Evolutionary conservation across 2,113 vertebrate genomes (phyloP).

Genomic region (Vicugna pacos): DNA sequence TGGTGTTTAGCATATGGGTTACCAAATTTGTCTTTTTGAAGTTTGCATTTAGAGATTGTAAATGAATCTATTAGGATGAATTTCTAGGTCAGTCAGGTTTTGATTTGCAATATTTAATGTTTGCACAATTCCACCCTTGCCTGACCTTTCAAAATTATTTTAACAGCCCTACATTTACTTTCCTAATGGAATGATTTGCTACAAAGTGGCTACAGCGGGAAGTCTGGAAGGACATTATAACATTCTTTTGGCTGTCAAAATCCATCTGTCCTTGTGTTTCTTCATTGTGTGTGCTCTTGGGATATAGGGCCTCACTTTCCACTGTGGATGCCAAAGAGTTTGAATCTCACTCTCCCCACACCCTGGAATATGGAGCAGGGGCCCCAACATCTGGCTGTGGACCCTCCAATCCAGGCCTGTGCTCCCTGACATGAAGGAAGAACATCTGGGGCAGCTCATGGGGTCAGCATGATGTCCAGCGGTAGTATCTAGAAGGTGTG

Average conservation of each 20-base stretch:
- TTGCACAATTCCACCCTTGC: slow-evolving; percentile 68
- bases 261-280: neutral
- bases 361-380: neutral
- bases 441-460: neutral
- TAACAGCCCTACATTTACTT: slow-evolving; percentile 64
- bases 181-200: slow-evolving; percentile 65
- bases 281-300: neutral
- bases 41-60: slow-evolving; percentile 71
- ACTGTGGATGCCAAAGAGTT: neutral
- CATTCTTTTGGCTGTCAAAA: slow-evolving; percentile 24
- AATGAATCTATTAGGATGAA: slow-evolving; percentile 71
- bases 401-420: neutral
- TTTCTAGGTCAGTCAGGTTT: slow-evolving; percentile 75
- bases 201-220: neutral
- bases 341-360: neutral
- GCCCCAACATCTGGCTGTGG: neutral
- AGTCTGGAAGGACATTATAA: neutral
- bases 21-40: slow-evolving; percentile 75
- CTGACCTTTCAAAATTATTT: slow-evolving; percentile 76
- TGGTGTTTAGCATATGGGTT: slow-evolving; percentile 70
- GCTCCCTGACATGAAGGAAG: neutral
- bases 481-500: neutral
- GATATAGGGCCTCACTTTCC: neutral
- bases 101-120: slow-evolving; percentile 76
- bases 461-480: neutral